phyloP scores from a whole-genome alignment of 2,888 invertebrate species.

The Agrilus cyanescens region DNA sequence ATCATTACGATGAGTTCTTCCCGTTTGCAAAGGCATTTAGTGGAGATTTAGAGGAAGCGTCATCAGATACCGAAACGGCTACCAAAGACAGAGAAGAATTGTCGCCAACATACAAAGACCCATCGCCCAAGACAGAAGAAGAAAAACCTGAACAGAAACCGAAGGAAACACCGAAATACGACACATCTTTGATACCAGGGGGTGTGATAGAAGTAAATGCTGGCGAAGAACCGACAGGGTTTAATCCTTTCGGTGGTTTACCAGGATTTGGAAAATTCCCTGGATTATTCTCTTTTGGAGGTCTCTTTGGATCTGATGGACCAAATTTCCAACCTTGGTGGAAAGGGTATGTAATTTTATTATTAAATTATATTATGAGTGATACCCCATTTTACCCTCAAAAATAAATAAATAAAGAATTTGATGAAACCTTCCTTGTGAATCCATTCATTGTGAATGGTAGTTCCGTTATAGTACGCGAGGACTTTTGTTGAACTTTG shows the following conservation, averaged over 20 bases:
- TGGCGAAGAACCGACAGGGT: slow-evolving; percentile 11
- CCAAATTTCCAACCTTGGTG: slow-evolving; percentile 32
- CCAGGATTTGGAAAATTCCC: neutral
- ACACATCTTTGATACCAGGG: slow-evolving; percentile 20
- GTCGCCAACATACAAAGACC: slow-evolving; percentile 27
- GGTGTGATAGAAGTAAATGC: slow-evolving; percentile 26
- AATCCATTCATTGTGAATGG: too few relatives aligned
- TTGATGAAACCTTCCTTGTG: too few relatives aligned
- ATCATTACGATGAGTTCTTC: too few relatives aligned
- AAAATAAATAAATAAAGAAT: neutral
- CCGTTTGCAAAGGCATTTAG: slow-evolving; percentile 4
- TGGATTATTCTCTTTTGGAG: slow-evolving; percentile 23
- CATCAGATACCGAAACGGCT: neutral
- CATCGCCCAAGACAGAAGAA: slow-evolving; percentile 18
- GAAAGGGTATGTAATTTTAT: slow-evolving; percentile 34
- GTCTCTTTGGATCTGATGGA: slow-evolving; percentile 24
- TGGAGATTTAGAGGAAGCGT: slow-evolving; percentile 6
- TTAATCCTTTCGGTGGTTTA: neutral
- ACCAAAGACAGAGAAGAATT: slow-evolving; percentile 27
- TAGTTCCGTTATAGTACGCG: too few relatives aligned
- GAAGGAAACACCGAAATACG: slow-evolving; percentile 4
- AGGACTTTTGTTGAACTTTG: too few relatives aligned
- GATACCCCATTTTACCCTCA: neutral
- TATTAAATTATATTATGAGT: neutral
- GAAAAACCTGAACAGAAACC: slow-evolving; percentile 21